phyloP scores from a whole-genome alignment of 2,113 vertebrate genomes.

The Cyprinus carpio region DNA sequence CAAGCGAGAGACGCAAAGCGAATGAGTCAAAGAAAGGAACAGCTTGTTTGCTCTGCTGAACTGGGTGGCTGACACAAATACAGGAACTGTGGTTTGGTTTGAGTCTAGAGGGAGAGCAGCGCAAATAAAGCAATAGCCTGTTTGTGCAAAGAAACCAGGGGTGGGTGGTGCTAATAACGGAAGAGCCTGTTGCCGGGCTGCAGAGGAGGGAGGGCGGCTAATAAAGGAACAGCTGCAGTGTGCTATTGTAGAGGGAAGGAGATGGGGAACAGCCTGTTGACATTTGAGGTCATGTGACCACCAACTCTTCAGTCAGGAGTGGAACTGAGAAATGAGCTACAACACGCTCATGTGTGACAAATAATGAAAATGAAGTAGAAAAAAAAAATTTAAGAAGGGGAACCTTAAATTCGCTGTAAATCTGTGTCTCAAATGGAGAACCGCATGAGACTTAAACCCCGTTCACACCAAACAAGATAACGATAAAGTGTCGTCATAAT shows the following conservation, averaged over 20 bases:
- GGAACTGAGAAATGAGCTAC: conserved; percentile 49
- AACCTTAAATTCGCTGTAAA: conserved; percentile 23
- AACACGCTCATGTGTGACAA: conserved; percentile 13
- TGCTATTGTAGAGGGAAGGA: conserved; percentile 51
- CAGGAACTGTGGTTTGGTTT: conserved; percentile 58
- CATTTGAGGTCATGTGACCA: conserved; percentile 59
- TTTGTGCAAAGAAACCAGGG: conserved; percentile 48
- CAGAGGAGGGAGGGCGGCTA: conserved; percentile 43
- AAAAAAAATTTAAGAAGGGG: conserved; percentile 56
- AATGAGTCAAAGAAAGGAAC: conserved; percentile 55
- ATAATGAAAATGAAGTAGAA: conserved; percentile 30
- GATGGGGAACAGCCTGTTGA: conserved; percentile 58
- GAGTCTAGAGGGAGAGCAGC: conserved; percentile 50
- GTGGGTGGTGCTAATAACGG: conserved; percentile 46
- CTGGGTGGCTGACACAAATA: conserved; percentile 53
- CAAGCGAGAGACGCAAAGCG: background rate
- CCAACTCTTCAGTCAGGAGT: conserved; percentile 47
- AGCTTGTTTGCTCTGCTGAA: conserved; percentile 60
- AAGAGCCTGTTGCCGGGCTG: conserved; percentile 53
- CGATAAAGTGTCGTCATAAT: background rate
- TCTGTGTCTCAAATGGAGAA: conserved; percentile 13
- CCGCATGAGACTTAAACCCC: background rate
- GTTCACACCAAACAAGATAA: background rate
- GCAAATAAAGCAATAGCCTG: conserved; percentile 57
- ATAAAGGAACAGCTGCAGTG: conserved; percentile 54